These are phyloP conservation scores for Petrophora chlorosata DNA, from an alignment of 2,888 invertebrate species.

Conservation along the genomic window DNA sequence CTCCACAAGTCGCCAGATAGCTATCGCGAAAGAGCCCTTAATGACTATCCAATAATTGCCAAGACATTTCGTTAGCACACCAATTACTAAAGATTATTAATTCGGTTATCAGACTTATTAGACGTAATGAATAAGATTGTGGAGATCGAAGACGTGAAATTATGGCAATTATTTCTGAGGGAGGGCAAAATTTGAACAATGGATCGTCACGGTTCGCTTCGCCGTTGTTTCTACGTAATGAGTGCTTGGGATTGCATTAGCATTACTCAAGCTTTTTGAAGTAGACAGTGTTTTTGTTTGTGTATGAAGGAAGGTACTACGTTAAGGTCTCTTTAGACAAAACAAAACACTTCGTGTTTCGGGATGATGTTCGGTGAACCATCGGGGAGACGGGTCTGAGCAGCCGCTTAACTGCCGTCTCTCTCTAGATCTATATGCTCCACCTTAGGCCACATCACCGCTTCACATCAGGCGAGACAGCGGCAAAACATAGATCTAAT, in stretches of 20 bases:
- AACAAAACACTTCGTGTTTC: too few species aligned
- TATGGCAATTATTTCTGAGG: neutral
- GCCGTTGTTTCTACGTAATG: slow-evolving; percentile 10
- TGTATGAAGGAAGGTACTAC: too few species aligned
- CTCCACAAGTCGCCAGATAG: slow-evolving; percentile 19
- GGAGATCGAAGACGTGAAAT: slow-evolving; percentile 22
- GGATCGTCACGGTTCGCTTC: neutral
- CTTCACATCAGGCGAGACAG: too few species aligned
- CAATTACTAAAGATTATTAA: slow-evolving; percentile 33
- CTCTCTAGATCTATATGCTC: too few species aligned
- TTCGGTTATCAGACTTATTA: slow-evolving; percentile 31
- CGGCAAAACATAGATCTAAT: too few species aligned
- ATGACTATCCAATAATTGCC: slow-evolving; percentile 32
- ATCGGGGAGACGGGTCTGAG: too few species aligned
- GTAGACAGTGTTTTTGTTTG: too few species aligned
- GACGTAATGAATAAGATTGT: slow-evolving; percentile 30
- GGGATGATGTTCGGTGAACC: too few species aligned
- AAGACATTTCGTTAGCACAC: slow-evolving; percentile 32
- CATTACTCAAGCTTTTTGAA: neutral
- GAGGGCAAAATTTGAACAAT: slow-evolving; percentile 10
- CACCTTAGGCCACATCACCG: too few species aligned
- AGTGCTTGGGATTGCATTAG: neutral
- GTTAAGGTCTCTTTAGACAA: too few species aligned
- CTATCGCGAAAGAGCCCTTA: slow-evolving; percentile 14
- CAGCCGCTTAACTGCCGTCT: too few species aligned